Evolutionary conservation across 2,888 invertebrate species (phyloP).

Genomic region (Pollenia labialis): DNA sequence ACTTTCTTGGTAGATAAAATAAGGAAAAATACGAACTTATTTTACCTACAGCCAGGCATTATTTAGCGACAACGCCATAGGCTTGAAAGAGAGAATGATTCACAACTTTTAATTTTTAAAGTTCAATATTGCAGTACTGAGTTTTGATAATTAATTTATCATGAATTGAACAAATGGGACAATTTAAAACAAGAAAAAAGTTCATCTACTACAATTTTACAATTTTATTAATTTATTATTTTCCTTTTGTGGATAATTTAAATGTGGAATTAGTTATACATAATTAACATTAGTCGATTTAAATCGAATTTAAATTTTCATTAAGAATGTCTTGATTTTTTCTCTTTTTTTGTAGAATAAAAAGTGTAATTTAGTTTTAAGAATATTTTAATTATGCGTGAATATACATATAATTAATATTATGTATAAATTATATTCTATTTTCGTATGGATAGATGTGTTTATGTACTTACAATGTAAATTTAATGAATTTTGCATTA

Average conservation of each 20-base stretch:
- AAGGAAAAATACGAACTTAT: no score
- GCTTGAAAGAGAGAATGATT: no score
- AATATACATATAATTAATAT: conserved; percentile 14
- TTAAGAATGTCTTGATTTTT: conserved; percentile 26
- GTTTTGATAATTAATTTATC: no score
- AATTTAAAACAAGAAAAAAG: no score
- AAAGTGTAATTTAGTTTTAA: conserved; percentile 44
- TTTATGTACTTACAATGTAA: conserved; percentile 2
- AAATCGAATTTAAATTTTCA: conserved; percentile 40
- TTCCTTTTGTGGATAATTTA: not conserved
- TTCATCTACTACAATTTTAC: not conserved
- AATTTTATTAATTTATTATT: conserved; percentile 5
- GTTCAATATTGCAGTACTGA: no score
- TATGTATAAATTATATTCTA: conserved; percentile 8
- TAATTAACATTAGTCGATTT: conserved; percentile 44
- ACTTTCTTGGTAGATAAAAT: no score
- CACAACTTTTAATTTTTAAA: no score
- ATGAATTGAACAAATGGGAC: no score
- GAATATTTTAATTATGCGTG: conserved; percentile 28
- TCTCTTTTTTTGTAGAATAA: conserved; percentile 45
- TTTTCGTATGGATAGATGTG: not conserved
- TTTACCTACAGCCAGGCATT: no score
- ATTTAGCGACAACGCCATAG: no score
- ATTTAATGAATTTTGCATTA: not conserved
- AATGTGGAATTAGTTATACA: not conserved